Evolutionary conservation across 2,797 vertebrate species (phyloP).

Genomic region (Scleropages formosus): DNA sequence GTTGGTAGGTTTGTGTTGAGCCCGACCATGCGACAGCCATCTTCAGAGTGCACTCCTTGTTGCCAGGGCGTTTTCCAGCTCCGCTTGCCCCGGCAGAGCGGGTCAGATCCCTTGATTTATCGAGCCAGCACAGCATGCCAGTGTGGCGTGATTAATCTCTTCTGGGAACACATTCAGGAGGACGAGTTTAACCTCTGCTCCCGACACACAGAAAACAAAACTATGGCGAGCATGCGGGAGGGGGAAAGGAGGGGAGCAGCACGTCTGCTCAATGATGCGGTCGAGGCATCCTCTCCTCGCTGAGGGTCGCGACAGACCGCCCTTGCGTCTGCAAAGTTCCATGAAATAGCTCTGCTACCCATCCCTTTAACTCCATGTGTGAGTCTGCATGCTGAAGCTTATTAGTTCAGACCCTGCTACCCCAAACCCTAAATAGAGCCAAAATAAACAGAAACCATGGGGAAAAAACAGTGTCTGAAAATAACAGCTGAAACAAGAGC

Average conservation of each 20-base stretch:
- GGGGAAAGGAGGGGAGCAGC: not conserved
- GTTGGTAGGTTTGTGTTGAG: no score
- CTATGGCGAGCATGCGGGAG: not conserved
- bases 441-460: not conserved
- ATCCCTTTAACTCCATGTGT: not conserved
- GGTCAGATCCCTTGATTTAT: conserved; percentile 78
- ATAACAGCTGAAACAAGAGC: conserved; percentile 46
- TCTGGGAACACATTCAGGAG: conserved; percentile 77
- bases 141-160: conserved; percentile 78
- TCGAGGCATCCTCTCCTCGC: not conserved
- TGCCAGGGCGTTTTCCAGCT: not conserved
- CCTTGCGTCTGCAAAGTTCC: not conserved
- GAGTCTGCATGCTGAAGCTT: not conserved
- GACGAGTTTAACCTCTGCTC: conserved; percentile 76
- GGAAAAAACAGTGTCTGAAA: not conserved
- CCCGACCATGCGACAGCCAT: not conserved
- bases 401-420: no score
- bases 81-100: not conserved
- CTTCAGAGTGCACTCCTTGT: not conserved
- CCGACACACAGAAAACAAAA: conserved; percentile 52
- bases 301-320: not conserved
- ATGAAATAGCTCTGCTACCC: not conserved
- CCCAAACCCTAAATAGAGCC: not conserved
- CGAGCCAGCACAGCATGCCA: conserved; percentile 70
- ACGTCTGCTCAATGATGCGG: not conserved